Evolutionary conservation across 2,888 invertebrate genomes (phyloP), one percentile per base, ranked within the genome.

Genomic region (Stenurella melanura): DNA sequence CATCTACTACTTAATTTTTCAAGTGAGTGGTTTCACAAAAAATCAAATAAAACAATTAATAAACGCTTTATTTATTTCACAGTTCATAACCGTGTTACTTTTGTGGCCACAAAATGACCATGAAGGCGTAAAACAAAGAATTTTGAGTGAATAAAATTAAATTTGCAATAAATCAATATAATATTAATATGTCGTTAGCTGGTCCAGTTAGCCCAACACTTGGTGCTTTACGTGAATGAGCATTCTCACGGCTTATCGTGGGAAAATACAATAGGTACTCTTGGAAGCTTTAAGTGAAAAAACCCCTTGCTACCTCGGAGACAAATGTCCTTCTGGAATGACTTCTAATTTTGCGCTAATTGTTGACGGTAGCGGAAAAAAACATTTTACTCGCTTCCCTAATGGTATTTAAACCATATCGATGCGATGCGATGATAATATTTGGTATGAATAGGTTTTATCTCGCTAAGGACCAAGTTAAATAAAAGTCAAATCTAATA

Each of bases 241-340:
- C 68, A 50, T 74, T 74, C 74, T 69, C 74, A 74, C 74, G 74
- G 34, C 11, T 66, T 30, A 17, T 68, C 74, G 74, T 74, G 74
- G 68, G 74, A 74, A 74, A 57, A 56, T 21, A 50, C 18, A 21
- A 26, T 61, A n/a, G n/a, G n/a, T n/a, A 72, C 26, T 38, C 58
- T 21, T 61, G 61, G 71, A 61, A 42, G 11, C 63, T 26, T 30
- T 38, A 38, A 58, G 18, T 18, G 26, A 57, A 58, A 63, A 61
- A 72, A 54, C 21, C 54, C 50, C 61, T 63, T 30, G 21, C 18
- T 12, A 26, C 10, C 26, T 54, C 61, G 61, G 61, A 60, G 70
- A 70, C 60, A 56, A 18, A 42, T 42, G 42, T 42, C 42, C 42
- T 42, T 42, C 42, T 15, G 4, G n/a, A n/a, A n/a, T 50, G 50